Conservation (phyloP, 2,888 invertebrate species). For the Asteroscopus sphinx region DNA sequence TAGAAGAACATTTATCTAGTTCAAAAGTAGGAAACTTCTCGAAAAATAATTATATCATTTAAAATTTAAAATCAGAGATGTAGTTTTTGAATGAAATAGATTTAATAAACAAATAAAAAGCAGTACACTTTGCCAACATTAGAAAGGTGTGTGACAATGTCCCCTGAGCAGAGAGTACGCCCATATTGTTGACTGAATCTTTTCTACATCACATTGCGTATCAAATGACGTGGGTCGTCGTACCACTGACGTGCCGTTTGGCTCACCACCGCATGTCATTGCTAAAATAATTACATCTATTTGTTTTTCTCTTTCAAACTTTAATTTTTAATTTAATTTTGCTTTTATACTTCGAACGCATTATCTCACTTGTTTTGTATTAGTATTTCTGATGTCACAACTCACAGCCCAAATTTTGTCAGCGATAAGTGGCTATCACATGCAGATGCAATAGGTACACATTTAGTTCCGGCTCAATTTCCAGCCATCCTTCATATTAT, state of each 20-base stretch:
- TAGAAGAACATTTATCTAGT: too few species aligned
- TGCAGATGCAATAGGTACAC: conserved; percentile 23
- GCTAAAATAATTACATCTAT: conserved; percentile 48
- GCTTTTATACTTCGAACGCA: conserved; percentile 31
- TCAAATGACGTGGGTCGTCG: conserved; percentile 52
- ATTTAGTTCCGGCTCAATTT: conserved; percentile 17
- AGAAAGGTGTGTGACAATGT: conserved; percentile 53
- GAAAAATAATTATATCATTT: neutral
- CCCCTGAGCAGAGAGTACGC: conserved; percentile 51
- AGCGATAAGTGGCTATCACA: conserved; percentile 29
- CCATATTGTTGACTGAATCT: conserved; percentile 53
- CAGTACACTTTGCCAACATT: conserved; percentile 43
- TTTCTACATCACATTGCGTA: conserved; percentile 53
- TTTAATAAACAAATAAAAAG: conserved; percentile 19
- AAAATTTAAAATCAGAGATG: conserved; percentile 11
- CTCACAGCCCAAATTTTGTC: conserved; percentile 29
- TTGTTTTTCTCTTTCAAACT: conserved; percentile 50
- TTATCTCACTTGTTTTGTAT: conserved; percentile 29
- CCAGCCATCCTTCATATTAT: conserved; percentile 7
- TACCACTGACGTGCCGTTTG: conserved; percentile 52
- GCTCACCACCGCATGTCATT: conserved; percentile 46
- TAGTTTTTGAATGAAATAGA: neutral
- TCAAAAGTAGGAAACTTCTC: too few species aligned
- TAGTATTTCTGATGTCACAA: conserved; percentile 20
- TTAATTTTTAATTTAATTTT: conserved; percentile 42